phyloP scores from a whole-genome alignment of 92 coral and sea anemone genomes.

The Umimayanthus kanabou region DNA sequence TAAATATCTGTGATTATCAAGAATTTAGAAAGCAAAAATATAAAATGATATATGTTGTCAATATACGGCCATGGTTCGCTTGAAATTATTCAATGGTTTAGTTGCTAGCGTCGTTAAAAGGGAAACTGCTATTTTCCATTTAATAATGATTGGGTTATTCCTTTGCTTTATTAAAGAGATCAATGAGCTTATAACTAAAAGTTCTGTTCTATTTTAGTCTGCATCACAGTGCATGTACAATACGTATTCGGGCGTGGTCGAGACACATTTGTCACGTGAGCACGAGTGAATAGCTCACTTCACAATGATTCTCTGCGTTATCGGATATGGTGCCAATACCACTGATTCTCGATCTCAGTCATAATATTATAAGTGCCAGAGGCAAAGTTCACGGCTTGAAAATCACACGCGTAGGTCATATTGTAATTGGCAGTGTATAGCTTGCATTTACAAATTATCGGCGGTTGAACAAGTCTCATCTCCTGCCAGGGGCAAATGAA shows the following conservation, averaged over 20 bases:
- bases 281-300: not conserved
- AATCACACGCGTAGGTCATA: constrained; percentile 12
- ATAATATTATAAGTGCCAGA: not conserved
- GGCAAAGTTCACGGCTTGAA: constrained; percentile 6
- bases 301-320: not conserved
- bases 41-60: too few relatives aligned
- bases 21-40: too few relatives aligned
- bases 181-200: too few relatives aligned
- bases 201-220: too few relatives aligned
- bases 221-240: too few relatives aligned
- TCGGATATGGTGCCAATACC: constrained; percentile 33
- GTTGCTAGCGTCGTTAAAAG: too few relatives aligned
- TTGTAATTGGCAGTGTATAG: not conserved
- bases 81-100: too few relatives aligned
- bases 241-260: not conserved
- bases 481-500: not conserved
- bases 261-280: not conserved
- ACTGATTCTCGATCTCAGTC: not conserved
- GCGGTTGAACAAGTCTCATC: not conserved
- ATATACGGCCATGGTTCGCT: too few relatives aligned
- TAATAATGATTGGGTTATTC: too few relatives aligned
- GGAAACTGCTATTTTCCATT: too few relatives aligned
- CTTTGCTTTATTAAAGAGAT: too few relatives aligned
- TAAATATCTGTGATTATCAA: too few relatives aligned
- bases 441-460: not conserved